Base-by-base conservation (phyloP, 1,140 invertebrate genomes). In the Bombus impatiens region DNA sequence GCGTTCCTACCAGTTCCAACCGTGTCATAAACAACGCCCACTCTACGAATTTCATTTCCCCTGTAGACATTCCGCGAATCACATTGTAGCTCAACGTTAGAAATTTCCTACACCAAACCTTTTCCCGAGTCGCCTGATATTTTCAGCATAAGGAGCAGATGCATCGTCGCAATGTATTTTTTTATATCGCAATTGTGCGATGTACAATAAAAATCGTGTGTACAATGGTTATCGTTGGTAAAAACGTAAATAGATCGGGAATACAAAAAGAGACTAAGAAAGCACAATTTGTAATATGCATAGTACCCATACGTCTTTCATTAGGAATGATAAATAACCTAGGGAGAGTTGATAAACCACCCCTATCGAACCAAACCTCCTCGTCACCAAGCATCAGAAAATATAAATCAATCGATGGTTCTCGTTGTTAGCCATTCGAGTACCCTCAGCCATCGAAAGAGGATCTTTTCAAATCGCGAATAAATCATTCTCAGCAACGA, bases 21-120 rank as follows among this genome's bases (percentile, higher is more conserved):
- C 44, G n/a, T 22, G 28, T 82, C 70, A 74, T 74, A 82, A 82
- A 71, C 68, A 82, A 74, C 70, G 47, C 80, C 70, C 70, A 82
- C 68, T 25, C 37, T 28, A 35, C 53, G 22, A 82, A 74, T 71
- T 74, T 82, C 70, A 40, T 82, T 82, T 82, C 44, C 15, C 47
- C 35, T 18, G 25, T 74, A 22, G 25, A 59, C 68, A 40, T 62
- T 80, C 65, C 44, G 22, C n/a, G 53, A 59, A 74, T 53, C 47
- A 32, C 53, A 82, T 72, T 62, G 53, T 59, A 47, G 70, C 76
- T 59, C 37, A 25, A 42, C 28, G 47, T 53, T 35, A 12, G 12
- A 53, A 8, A 18, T 13, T 40, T 44, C 22, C 15, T 15, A 42
- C 8, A 8, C 35, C 47, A 1, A 37, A 35, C 15, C 35, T n/a